phyloP scores from a whole-genome alignment of 2,888 invertebrate genomes.

The Drepanosiphum platanoidis region DNA sequence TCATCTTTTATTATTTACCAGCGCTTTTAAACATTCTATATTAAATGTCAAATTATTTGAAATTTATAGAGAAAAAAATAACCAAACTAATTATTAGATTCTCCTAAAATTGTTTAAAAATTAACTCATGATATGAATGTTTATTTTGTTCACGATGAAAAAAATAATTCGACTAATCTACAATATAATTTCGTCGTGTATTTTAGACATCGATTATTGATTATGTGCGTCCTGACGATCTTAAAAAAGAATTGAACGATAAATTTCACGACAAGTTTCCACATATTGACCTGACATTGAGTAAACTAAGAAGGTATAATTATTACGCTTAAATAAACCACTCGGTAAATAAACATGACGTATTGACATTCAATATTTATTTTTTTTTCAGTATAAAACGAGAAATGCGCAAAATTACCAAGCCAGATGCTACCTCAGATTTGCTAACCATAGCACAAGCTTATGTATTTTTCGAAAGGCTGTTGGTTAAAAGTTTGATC shows the following conservation, averaged over 20 bases:
- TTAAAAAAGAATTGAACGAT: constrained; percentile 96
- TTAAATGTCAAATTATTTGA: no score
- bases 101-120: no score
- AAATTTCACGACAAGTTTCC: constrained; percentile 96
- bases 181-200: constrained; percentile 63
- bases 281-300: constrained; percentile 90
- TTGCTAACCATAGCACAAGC: constrained; percentile 93
- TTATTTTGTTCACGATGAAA: no score
- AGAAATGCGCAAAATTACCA: constrained; percentile 93
- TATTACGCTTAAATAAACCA: no score
- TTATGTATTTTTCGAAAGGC: constrained; percentile 97
- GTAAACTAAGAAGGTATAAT: constrained; percentile 92
- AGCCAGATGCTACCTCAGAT: constrained; percentile 87
- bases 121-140: no score
- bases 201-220: constrained; percentile 90
- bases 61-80: no score
- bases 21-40: no score
- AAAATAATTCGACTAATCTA: not conserved
- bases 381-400: constrained; percentile 81
- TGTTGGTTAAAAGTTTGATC: constrained; percentile 89
- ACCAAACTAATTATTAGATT: no score
- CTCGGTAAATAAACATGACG: constrained; percentile 35
- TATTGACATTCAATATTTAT: not conserved
- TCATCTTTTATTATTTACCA: no score
- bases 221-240: constrained; percentile 92